Evolutionary conservation across 2,797 vertebrate genomes (phyloP).

Genomic region (Anguilla megastoma): DNA sequence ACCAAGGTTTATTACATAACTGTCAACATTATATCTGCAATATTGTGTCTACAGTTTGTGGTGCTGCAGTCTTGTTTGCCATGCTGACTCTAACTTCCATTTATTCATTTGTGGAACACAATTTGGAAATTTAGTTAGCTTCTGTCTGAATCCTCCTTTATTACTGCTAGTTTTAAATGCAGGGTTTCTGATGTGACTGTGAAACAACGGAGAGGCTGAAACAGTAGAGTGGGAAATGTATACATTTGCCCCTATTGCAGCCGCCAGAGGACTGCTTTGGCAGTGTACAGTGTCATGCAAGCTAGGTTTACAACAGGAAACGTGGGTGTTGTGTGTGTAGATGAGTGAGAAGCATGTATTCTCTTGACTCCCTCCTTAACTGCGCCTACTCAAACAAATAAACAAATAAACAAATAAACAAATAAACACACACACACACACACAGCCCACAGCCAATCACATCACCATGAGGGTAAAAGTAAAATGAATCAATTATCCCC

Average conservation of each 20-base stretch:
- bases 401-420: background rate
- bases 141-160: background rate
- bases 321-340: constrained; percentile 28
- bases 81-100: background rate
- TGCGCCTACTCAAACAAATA: background rate
- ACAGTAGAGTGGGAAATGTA: background rate
- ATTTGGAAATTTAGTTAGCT: background rate
- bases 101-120: background rate
- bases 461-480: background rate
- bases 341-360: constrained; percentile 12
- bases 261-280: background rate
- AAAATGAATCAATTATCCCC: constrained; percentile 17
- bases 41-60: background rate
- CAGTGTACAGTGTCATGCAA: constrained; percentile 9
- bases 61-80: background rate
- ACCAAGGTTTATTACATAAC: background rate
- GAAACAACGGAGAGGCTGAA: background rate
- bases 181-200: background rate
- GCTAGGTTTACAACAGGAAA: constrained; percentile 2
- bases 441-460: constrained; percentile 8
- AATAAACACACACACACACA: no score
- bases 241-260: background rate
- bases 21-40: background rate
- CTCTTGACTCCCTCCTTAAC: constrained; percentile 16
- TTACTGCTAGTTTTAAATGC: background rate